Evolutionary conservation across 2,113 vertebrate species (phyloP).

Genomic region (Gobio gobio): DNA sequence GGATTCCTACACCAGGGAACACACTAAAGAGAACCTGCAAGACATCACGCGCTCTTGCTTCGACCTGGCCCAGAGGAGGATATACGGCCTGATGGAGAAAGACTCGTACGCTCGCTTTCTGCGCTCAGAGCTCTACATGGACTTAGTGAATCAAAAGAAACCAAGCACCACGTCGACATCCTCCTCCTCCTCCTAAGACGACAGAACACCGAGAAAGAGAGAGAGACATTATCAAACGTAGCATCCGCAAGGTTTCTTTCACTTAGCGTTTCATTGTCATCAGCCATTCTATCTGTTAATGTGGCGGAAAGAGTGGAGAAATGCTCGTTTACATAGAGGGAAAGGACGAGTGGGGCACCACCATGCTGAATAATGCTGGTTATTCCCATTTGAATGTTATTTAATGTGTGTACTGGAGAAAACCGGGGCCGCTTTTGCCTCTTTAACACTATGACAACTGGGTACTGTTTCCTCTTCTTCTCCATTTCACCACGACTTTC

Average conservation of each 20-base stretch:
- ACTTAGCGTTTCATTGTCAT: conserved; percentile 59
- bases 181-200: conserved; percentile 76
- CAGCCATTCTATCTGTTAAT: conserved; percentile 62
- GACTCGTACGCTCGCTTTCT: conserved; percentile 98
- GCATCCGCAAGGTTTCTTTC: conserved; percentile 63
- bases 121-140: conserved; percentile 94
- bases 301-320: conserved; percentile 43
- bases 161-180: conserved; percentile 83
- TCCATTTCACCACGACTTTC: conserved; percentile 5
- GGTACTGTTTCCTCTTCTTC: conserved; percentile 74
- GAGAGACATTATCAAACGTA: conserved; percentile 41
- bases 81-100: conserved; percentile 98
- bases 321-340: conserved; percentile 65
- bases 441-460: conserved; percentile 77
- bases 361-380: conserved; percentile 20
- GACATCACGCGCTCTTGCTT: conserved; percentile 90
- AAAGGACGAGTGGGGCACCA: conserved; percentile 21
- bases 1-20: conserved; percentile 94
- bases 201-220: neutral
- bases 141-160: conserved; percentile 96
- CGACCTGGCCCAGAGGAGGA: conserved; percentile 93
- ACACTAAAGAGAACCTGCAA: conserved; percentile 96
- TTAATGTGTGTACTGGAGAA: conserved; percentile 67
- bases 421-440: conserved; percentile 56
- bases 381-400: conserved; percentile 62